Evolutionary conservation across 2,888 invertebrate species (phyloP).

Genomic region (Nomada goodeniana): DNA sequence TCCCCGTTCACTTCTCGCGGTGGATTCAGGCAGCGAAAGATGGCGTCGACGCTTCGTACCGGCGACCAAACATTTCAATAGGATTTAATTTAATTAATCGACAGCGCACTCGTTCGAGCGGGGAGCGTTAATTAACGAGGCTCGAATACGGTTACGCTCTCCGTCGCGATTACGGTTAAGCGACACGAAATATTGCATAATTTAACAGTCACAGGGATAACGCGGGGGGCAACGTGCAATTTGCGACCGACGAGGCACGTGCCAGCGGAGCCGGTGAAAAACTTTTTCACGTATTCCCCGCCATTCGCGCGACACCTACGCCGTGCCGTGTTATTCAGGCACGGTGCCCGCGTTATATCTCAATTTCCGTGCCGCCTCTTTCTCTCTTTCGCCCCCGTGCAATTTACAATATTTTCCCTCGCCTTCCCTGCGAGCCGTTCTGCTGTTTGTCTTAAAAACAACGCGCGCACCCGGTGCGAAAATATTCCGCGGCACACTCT

Average conservation of each 20-base stretch:
- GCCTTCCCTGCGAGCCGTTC: neutral
- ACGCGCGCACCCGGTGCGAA: conserved; percentile 23
- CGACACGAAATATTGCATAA: conserved; percentile 3
- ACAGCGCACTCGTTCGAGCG: neutral
- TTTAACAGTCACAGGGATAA: conserved; percentile 39
- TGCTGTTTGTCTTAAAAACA: conserved; percentile 48
- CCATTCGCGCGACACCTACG: conserved; percentile 28
- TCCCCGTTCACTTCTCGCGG: neutral
- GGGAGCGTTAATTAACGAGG: conserved; percentile 42
- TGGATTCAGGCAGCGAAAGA: neutral
- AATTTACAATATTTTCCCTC: conserved; percentile 51
- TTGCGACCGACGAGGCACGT: conserved; percentile 14
- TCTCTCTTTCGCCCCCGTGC: conserved; percentile 10
- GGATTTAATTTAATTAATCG: conserved; percentile 42
- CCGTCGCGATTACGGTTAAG: conserved; percentile 17
- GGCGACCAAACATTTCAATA: neutral
- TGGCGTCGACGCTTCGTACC: neutral
- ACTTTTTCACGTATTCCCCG: conserved; percentile 33
- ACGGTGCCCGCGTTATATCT: conserved; percentile 43
- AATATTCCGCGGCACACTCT: conserved; percentile 26
- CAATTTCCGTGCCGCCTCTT: conserved; percentile 36
- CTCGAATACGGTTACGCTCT: conserved; percentile 8
- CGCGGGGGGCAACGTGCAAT: neutral
- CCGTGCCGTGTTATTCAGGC: conserved; percentile 36
- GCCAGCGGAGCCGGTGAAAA: conserved; percentile 1